Percentiles rank a stretch among this genome's conserved stretches.
phyloP scores from a whole-genome alignment of 1,140 invertebrate genomes.

The Whitmania pigra region DNA sequence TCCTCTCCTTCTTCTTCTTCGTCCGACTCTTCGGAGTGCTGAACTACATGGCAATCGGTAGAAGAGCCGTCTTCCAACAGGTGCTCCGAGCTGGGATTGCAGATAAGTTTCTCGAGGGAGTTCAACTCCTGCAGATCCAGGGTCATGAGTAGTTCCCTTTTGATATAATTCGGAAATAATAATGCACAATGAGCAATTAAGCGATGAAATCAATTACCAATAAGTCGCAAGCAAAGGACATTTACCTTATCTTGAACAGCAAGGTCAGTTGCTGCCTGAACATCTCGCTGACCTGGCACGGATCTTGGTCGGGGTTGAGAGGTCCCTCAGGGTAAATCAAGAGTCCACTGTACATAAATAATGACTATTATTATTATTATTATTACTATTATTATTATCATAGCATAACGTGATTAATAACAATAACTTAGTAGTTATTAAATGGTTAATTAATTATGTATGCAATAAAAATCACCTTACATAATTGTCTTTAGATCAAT shows the following conservation, averaged over 20 bases:
- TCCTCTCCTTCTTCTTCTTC: neutral
- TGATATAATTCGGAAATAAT: too few species aligned
- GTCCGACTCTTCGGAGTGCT: neutral
- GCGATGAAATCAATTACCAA: too few species aligned
- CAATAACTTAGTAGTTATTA: too few species aligned
- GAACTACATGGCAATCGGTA: conserved; percentile 17
- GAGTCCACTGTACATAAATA: conserved; percentile 54
- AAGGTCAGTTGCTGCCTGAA: conserved; percentile 71
- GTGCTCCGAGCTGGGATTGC: conserved; percentile 59
- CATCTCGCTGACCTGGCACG: conserved; percentile 84
- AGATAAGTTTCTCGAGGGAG: conserved; percentile 71
- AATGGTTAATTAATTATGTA: too few species aligned
- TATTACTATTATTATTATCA: conserved; percentile 14
- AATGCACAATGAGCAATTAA: too few species aligned
- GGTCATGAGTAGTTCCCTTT: conserved; percentile 69
- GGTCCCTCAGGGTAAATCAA: conserved; percentile 81
- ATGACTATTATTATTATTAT: too few species aligned
- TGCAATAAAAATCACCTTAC: too few species aligned
- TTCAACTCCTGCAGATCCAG: conserved; percentile 66
- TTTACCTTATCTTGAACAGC: conserved; percentile 46
- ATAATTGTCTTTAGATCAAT: too few species aligned
- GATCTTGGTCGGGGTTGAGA: conserved; percentile 67
- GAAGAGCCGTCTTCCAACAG: conserved; percentile 21
- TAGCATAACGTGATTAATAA: too few species aligned
- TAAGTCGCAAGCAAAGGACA: conserved; percentile 11